phyloP scores from a whole-genome alignment of 2,888 invertebrate species.

The Portevinia maculata region DNA sequence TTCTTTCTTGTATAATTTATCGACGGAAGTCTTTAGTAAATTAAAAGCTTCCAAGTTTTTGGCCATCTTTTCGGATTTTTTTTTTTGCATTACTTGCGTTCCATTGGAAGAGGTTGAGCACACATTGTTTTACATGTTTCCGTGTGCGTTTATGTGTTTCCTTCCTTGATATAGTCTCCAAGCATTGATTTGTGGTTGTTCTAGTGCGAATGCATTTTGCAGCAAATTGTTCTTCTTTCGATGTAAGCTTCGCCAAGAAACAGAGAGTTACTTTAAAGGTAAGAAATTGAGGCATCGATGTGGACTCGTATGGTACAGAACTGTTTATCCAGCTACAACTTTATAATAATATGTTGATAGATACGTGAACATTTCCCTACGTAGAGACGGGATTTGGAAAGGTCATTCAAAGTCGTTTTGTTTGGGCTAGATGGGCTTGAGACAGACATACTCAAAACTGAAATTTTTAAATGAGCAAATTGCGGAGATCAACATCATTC shows the following conservation, averaged over 20 bases:
- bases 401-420: too few species aligned
- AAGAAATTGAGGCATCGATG: too few species aligned
- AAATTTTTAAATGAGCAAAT: too few species aligned
- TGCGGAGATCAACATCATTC: too few species aligned
- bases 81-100: conserved; percentile 17
- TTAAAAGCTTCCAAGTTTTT: conserved; percentile 73
- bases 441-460: too few species aligned
- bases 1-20: conserved; percentile 73
- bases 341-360: too few species aligned
- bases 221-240: conserved; percentile 4
- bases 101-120: conserved; percentile 1
- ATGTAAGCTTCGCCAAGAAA: background rate
- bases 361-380: too few species aligned
- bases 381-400: too few species aligned
- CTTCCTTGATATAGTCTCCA: conserved; percentile 51
- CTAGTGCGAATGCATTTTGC: conserved; percentile 66
- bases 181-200: conserved; percentile 69
- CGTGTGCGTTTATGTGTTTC: conserved; percentile 34
- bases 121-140: conserved; percentile 5
- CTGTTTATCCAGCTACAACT: too few species aligned
- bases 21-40: conserved; percentile 74
- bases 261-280: too few species aligned
- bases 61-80: conserved; percentile 43
- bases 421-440: too few species aligned
- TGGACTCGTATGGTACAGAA: too few species aligned